Evolutionary conservation across 1,140 invertebrate genomes (phyloP).

Genomic region (Dendrolimus kikuchii): DNA sequence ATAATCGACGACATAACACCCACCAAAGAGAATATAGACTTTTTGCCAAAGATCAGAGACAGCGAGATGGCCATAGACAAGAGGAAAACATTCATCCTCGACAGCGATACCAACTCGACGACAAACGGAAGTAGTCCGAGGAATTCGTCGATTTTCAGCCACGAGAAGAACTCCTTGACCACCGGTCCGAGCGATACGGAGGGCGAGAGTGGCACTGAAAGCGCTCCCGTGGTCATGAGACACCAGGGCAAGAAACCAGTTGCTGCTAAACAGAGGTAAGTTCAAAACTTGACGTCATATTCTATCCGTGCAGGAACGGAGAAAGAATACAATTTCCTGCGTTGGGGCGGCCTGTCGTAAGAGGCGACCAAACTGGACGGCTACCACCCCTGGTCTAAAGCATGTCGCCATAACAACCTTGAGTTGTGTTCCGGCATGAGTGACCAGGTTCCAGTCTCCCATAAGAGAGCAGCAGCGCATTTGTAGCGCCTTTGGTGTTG

Average conservation of each 20-base stretch:
- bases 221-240: conserved; percentile 52
- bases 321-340: no score
- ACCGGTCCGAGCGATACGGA: conserved; percentile 54
- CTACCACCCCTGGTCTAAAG: no score
- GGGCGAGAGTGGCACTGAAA: conserved; percentile 58
- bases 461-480: no score
- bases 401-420: no score
- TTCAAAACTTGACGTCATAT: no score
- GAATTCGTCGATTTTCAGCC: conserved; percentile 63
- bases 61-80: conserved; percentile 40
- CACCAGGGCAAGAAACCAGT: conserved; percentile 29
- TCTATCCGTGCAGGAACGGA: no score
- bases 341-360: no score
- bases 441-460: no score
- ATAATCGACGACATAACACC: conserved; percentile 52
- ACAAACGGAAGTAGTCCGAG: conserved; percentile 63
- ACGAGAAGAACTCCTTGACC: conserved; percentile 47
- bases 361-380: no score
- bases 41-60: conserved; percentile 31
- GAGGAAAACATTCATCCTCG: conserved; percentile 54
- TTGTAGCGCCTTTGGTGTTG: no score
- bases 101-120: conserved; percentile 66
- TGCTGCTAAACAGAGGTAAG: conserved; percentile 50
- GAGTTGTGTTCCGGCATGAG: no score
- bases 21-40: conserved; percentile 52